These are phyloP conservation scores for Wiebesia pumilae DNA, from an alignment of 1,140 invertebrate genomes.

Conservation along the genomic window DNA sequence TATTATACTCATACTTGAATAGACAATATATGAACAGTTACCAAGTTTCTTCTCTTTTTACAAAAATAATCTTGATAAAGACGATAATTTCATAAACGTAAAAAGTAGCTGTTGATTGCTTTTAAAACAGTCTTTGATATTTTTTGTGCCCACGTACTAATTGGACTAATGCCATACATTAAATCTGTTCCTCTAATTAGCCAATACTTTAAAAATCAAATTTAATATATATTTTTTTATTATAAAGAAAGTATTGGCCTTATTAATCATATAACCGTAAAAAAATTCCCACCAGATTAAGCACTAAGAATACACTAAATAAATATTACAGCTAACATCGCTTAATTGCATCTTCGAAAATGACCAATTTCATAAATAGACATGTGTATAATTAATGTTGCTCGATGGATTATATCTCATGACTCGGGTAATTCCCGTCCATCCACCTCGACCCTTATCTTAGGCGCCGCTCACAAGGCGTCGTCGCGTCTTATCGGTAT, in stretches of 20 bases:
- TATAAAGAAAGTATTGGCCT: too few species aligned
- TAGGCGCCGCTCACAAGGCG: not conserved
- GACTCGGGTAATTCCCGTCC: not conserved
- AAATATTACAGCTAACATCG: too few species aligned
- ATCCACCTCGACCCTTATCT: not conserved
- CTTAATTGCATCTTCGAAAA: not conserved
- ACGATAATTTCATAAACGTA: not conserved
- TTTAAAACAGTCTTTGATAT: not conserved
- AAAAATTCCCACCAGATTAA: not conserved
- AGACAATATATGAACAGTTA: too few species aligned
- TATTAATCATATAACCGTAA: too few species aligned
- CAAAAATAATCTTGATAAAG: too few species aligned
- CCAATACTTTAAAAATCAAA: too few species aligned
- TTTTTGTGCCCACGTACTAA: slow-evolving; percentile 11
- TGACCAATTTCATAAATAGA: too few species aligned
- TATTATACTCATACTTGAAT: too few species aligned
- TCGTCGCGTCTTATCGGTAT: not conserved
- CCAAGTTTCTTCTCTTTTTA: too few species aligned
- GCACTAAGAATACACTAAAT: too few species aligned
- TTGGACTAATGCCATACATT: slow-evolving; percentile 6
- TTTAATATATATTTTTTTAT: too few species aligned
- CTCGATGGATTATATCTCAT: not conserved
- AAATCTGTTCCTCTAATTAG: not conserved
- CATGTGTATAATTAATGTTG: not conserved
- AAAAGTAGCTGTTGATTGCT: not conserved